These are phyloP conservation scores for Noctua janthe DNA, from an alignment of 2,888 invertebrate species.

Conservation along the genomic window DNA sequence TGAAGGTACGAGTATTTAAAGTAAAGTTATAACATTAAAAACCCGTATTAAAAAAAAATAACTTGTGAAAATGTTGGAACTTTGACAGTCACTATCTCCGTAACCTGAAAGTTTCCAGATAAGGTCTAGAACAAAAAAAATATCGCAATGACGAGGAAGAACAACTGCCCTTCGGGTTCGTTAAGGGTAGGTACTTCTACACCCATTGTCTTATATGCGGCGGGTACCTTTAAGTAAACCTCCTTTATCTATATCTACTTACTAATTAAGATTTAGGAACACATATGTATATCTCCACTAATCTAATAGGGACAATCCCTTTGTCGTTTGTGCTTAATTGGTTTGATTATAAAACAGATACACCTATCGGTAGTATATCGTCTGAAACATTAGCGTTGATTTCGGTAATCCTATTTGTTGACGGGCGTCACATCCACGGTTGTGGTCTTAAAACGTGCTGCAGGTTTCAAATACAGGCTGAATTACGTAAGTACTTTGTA, in stretches of 20 bases:
- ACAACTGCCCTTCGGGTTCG: too few relatives aligned
- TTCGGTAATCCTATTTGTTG: constrained; percentile 43
- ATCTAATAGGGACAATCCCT: constrained; percentile 13
- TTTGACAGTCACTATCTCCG: too few relatives aligned
- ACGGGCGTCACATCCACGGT: constrained; percentile 5
- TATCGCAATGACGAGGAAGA: too few relatives aligned
- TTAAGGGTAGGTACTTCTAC: too few relatives aligned
- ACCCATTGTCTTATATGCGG: neutral
- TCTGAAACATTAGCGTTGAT: neutral
- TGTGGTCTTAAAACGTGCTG: constrained; percentile 29
- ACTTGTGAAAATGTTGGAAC: too few relatives aligned
- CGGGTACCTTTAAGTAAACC: neutral
- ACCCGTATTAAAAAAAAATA: too few relatives aligned
- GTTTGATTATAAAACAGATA: neutral
- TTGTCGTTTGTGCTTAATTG: neutral
- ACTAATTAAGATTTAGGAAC: neutral
- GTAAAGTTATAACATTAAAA: too few relatives aligned
- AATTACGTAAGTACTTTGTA: neutral
- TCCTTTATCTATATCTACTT: neutral
- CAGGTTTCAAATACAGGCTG: constrained; percentile 1
- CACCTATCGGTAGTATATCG: neutral
- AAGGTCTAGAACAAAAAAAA: too few relatives aligned
- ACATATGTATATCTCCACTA: constrained; percentile 8
- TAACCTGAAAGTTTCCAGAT: too few relatives aligned
- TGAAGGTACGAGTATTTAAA: too few relatives aligned